These are phyloP conservation scores for Blennius ocellaris DNA, from an alignment of 2,113 vertebrate genomes.

Conservation along the genomic window DNA sequence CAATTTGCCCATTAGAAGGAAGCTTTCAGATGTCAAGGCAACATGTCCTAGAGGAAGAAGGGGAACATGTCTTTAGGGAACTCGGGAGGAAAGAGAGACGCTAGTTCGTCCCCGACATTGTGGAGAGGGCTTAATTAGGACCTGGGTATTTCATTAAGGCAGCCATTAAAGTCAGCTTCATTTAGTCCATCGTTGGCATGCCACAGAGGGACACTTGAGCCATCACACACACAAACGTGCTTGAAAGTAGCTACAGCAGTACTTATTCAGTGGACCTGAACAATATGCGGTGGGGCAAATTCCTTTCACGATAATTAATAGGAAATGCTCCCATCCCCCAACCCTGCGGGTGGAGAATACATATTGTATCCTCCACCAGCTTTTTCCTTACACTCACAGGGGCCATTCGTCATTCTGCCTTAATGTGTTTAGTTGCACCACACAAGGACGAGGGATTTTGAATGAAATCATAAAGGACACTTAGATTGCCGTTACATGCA, in stretches of 20 bases:
- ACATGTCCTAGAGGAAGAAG: constrained; percentile 46
- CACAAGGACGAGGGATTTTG: constrained; percentile 72
- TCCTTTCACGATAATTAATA: constrained; percentile 79
- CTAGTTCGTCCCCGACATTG: constrained; percentile 50
- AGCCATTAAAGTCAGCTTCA: constrained; percentile 79
- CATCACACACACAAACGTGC: constrained; percentile 37
- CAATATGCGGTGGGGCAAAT: constrained; percentile 64
- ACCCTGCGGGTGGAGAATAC: constrained; percentile 37
- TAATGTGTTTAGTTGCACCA: constrained; percentile 75
- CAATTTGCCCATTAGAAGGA: constrained; percentile 68
- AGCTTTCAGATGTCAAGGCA: constrained; percentile 59
- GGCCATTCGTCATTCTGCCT: constrained; percentile 72
- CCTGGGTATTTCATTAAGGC: constrained; percentile 78
- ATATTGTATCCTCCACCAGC: constrained; percentile 49
- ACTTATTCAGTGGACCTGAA: constrained; percentile 55
- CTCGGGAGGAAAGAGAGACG: constrained; percentile 36
- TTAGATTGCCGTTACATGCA: constrained; percentile 76
- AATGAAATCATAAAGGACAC: constrained; percentile 78
- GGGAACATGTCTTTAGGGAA: constrained; percentile 53
- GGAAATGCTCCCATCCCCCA: constrained; percentile 38
- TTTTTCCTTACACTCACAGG: constrained; percentile 59
- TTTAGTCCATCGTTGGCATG: constrained; percentile 69
- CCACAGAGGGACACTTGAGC: constrained; percentile 58
- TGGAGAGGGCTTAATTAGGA: constrained; percentile 81
- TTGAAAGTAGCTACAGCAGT: neutral